Evolutionary conservation across 2,113 vertebrate genomes (phyloP), one percentile per base, ranked within the genome.

Genomic region (Motacilla tschutschensis): DNA sequence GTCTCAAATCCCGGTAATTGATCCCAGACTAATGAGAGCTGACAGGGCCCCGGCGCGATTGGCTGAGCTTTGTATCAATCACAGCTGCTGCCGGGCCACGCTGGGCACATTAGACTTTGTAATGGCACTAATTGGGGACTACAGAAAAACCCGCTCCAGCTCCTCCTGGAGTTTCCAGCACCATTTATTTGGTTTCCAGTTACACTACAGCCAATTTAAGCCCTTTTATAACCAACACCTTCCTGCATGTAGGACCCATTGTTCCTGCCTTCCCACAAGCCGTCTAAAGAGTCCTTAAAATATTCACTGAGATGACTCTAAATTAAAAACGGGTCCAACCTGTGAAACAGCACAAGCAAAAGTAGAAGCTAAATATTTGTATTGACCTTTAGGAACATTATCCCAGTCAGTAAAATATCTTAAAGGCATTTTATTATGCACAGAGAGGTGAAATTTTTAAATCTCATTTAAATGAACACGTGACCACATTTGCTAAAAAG

Each of bases 1-100:
- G 47, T 85, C 92, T 92, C 59, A 92, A 83, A 79, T 70, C 84
- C 89, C 3, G 40, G 93, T 93, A 96, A 95, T 81, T 87, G 94
- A 95, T 91, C 62, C 59, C 67, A 84, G 92, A 9, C 93, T 96
- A 95, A 97, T 84, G 89, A 95, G 89, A 85, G 90, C 90, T 93
- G 94, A 94, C 96, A 94, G 85, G 64, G 90, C 83, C 60, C 67
- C 3, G 36, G 69, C 9, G 83, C 28, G 82, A 95, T 95, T 96
- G 96, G 96, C 91, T 14, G 59, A 90, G 70, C 87, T 66, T 17
- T 44, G 81, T 38, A 93, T 96, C 96, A 93, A 75, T 96, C 95
- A 93, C 74, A 90, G 85, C 83, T 92, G 82, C 89, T 83, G 91
- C 53, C 18, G 35, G 90, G 79, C 67, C 85, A 85, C 60, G 80